Conservation (phyloP, 2,797 vertebrate species). For the Tokudaia muenninki region DNA sequence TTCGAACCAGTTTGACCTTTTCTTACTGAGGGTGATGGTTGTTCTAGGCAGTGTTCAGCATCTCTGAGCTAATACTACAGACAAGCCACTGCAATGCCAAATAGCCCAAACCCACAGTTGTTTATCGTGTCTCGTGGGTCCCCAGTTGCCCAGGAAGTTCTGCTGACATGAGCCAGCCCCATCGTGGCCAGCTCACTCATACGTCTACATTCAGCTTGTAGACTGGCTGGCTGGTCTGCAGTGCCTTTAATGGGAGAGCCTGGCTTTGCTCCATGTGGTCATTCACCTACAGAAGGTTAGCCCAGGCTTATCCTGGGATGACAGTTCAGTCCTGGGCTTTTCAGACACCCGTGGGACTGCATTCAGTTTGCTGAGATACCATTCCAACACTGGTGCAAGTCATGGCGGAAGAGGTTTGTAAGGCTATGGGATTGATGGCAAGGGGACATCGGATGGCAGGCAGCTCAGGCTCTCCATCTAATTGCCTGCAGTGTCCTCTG, state of each 20-base stretch:
- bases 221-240: background rate
- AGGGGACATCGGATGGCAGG: background rate
- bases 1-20: background rate
- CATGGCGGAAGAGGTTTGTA: background rate
- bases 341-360: background rate
- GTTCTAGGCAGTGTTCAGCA: background rate
- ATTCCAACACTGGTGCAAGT: background rate
- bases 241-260: background rate
- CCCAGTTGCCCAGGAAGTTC: background rate
- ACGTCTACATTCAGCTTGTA: background rate
- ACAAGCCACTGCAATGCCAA: background rate
- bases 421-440: background rate
- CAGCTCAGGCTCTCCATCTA: background rate
- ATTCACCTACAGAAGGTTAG: background rate
- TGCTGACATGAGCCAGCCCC: background rate
- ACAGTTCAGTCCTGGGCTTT: background rate
- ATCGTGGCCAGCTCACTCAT: background rate
- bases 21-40: background rate
- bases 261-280: background rate
- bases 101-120: background rate
- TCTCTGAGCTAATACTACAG: background rate
- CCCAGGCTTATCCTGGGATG: fast-evolving
- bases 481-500: background rate
- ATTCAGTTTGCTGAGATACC: background rate
- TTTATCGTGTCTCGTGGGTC: background rate